phyloP scores from a whole-genome alignment of 2,888 invertebrate genomes.

The Tenthredo amoena region DNA sequence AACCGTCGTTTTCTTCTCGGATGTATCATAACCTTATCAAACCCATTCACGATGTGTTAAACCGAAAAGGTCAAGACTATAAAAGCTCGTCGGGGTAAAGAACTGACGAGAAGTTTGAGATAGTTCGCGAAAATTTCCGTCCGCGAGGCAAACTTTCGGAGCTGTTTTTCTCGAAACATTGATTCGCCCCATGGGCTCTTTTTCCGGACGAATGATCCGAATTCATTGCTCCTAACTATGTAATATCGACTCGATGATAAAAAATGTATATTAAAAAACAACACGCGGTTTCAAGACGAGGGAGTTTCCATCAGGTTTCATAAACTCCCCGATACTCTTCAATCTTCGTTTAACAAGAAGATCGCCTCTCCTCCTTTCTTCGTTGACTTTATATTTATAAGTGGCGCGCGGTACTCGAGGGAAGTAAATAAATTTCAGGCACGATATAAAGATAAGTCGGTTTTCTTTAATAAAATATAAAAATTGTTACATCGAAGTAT shows the following conservation, averaged over 20 bases:
- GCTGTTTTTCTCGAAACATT: not conserved
- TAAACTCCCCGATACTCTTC: not conserved
- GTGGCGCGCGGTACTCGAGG: not conserved
- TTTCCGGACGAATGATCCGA: not conserved
- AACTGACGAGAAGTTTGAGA: not conserved
- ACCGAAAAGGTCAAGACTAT: no score
- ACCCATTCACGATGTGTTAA: no score
- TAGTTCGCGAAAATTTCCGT: not conserved
- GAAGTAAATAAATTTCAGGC: not conserved
- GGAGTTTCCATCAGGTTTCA: not conserved
- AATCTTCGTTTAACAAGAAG: constrained; percentile 28
- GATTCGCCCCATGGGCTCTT: not conserved
- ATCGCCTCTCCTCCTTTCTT: not conserved
- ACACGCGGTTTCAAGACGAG: not conserved
- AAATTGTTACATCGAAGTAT: not conserved
- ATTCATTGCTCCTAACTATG: not conserved
- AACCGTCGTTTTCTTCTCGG: no score
- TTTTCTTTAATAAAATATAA: not conserved
- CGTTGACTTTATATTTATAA: not conserved
- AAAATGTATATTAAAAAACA: not conserved
- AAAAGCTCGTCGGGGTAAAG: no score
- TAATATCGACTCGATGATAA: not conserved
- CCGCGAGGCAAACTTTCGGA: not conserved
- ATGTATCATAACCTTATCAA: no score
- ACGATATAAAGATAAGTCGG: not conserved